Conservation (phyloP, 1,140 invertebrate genomes). For the Zaprionus capensis region DNA sequence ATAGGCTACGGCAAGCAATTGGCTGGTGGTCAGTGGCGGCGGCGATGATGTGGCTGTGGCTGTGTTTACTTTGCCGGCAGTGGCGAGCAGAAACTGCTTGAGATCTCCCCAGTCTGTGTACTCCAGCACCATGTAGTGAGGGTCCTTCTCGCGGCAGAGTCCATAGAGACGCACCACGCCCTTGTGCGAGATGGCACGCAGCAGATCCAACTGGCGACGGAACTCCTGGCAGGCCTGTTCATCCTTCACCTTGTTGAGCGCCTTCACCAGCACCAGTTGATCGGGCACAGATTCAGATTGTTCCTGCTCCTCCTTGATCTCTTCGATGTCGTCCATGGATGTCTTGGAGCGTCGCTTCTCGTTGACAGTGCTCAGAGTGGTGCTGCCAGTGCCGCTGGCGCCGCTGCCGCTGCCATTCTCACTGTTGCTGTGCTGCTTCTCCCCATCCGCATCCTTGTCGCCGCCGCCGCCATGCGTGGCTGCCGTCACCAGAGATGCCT, state of each 20-base stretch:
- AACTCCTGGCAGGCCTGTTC: slow-evolving; percentile 92
- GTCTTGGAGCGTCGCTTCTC: slow-evolving; percentile 81
- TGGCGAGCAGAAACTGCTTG: slow-evolving; percentile 96
- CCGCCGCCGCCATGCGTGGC: neutral
- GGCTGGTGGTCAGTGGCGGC: slow-evolving; percentile 88
- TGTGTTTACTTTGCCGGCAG: slow-evolving; percentile 84
- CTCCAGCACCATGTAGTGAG: slow-evolving; percentile 95
- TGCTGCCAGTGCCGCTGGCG: slow-evolving; percentile 66
- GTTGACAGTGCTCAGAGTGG: slow-evolving; percentile 74
- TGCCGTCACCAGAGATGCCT: slow-evolving; percentile 83
- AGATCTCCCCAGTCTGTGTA: slow-evolving; percentile 98
- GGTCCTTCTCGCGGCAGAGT: slow-evolving; percentile 92
- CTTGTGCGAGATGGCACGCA: slow-evolving; percentile 91
- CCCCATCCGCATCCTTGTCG: slow-evolving; percentile 72
- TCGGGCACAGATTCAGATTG: slow-evolving; percentile 49
- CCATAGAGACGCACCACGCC: slow-evolving; percentile 92
- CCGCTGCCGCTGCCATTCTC: slow-evolving; percentile 66
- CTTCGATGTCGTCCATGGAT: slow-evolving; percentile 81
- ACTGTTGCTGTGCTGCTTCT: slow-evolving; percentile 81
- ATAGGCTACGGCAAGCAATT: slow-evolving; percentile 89
- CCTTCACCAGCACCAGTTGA: slow-evolving; percentile 75
- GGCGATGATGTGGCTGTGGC: slow-evolving; percentile 83
- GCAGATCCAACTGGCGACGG: slow-evolving; percentile 93
- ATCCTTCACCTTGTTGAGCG: slow-evolving; percentile 87
- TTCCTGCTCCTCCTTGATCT: slow-evolving; percentile 79